Conservation (phyloP, 2,888 invertebrate genomes). For the Lepetodrilus schrolli region DNA sequence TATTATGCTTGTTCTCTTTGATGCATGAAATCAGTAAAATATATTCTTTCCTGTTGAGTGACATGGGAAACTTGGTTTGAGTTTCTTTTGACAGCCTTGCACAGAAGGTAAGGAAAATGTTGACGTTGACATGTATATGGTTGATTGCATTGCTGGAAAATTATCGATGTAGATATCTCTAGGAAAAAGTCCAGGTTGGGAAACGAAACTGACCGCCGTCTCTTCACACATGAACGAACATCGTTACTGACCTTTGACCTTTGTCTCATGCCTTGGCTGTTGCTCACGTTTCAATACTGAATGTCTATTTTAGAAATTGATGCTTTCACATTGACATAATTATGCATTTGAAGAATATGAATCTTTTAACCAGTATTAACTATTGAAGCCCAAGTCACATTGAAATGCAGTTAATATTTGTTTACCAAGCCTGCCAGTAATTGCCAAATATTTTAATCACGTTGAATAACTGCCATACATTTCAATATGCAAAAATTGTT, state of each 20-base stretch:
- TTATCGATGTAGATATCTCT: conserved; percentile 2
- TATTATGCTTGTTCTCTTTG: conserved; percentile 22
- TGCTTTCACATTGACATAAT: conserved; percentile 25
- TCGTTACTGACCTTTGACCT: background rate
- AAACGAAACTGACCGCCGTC: background rate
- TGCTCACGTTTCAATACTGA: conserved; percentile 20
- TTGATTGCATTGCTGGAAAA: background rate
- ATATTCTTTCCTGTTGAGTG: conserved; percentile 13
- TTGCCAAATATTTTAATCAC: conserved; percentile 19
- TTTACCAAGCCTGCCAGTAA: conserved; percentile 7
- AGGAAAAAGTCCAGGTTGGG: background rate
- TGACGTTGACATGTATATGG: background rate
- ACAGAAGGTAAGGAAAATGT: conserved; percentile 7
- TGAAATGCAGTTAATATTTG: conserved; percentile 7
- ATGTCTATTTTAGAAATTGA: conserved; percentile 22
- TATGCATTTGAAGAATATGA: conserved; percentile 25
- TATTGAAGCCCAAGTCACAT: conserved; percentile 20
- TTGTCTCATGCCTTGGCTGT: conserved; percentile 6
- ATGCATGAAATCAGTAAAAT: conserved; percentile 14
- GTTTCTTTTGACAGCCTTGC: conserved; percentile 23
- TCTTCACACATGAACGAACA: background rate
- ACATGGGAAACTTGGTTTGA: conserved; percentile 9
- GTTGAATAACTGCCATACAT: conserved; percentile 22
- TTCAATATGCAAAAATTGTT: conserved; percentile 15
- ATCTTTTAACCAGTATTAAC: conserved; percentile 17